Conservation (phyloP, 2,888 invertebrate genomes). For the Melikaiella ostensackeni region DNA sequence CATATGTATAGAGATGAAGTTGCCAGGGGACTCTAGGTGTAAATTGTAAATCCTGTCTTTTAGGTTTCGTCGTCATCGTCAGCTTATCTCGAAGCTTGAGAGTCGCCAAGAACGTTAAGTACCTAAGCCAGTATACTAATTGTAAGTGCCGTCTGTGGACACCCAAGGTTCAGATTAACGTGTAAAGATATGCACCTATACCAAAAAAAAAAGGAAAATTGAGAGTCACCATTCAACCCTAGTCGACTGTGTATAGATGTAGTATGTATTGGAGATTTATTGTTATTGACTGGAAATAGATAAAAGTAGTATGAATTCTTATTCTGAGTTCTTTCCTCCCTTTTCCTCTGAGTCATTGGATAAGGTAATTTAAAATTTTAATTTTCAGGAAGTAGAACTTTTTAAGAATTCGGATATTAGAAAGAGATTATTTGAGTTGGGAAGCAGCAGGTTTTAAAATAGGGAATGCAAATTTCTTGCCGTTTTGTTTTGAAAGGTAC, state of each 20-base stretch:
- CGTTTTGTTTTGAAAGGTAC: too few relatives aligned
- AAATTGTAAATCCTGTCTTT: slow-evolving; percentile 51
- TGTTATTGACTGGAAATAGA: slow-evolving; percentile 59
- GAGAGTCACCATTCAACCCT: slow-evolving; percentile 60
- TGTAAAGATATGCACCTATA: slow-evolving; percentile 52
- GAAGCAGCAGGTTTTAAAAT: too few relatives aligned
- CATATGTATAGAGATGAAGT: slow-evolving; percentile 46
- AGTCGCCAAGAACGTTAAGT: slow-evolving; percentile 45
- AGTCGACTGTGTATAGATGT: slow-evolving; percentile 59
- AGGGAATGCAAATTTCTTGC: background rate
- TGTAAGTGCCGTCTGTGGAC: slow-evolving; percentile 49
- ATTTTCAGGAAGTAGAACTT: background rate
- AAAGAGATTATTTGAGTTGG: too few relatives aligned
- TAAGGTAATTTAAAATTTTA: slow-evolving; percentile 3
- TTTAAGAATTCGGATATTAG: background rate
- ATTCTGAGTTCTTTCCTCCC: slow-evolving; percentile 34
- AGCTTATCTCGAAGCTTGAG: slow-evolving; percentile 47
- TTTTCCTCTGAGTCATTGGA: background rate
- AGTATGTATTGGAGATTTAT: slow-evolving; percentile 65
- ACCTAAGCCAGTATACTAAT: slow-evolving; percentile 54
- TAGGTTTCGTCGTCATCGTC: slow-evolving; percentile 47
- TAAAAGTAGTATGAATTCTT: slow-evolving; percentile 37
- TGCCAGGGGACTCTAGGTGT: slow-evolving; percentile 44
- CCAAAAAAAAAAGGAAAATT: slow-evolving; percentile 57
- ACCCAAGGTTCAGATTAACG: slow-evolving; percentile 40